A percentile compares a stretch with the other conserved stretches of the same genome.
These are phyloP conservation scores for Camponotus floridanus DNA, from an alignment of 1,140 invertebrate species.

Conservation along the genomic window DNA sequence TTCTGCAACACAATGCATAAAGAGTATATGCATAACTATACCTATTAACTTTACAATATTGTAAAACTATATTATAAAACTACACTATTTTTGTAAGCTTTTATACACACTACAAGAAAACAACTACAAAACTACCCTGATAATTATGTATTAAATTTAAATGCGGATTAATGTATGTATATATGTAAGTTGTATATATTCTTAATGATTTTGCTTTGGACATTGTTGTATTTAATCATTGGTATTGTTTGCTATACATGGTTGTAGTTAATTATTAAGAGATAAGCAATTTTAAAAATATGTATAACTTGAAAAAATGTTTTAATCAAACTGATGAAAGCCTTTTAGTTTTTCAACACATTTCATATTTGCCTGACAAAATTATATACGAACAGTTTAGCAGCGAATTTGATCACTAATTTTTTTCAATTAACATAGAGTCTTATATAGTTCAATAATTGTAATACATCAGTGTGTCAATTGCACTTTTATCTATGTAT, in stretches of 20 bases:
- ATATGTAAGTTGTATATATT: constrained; percentile 20
- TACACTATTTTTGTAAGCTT: constrained; percentile 38
- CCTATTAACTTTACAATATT: constrained; percentile 26
- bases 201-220: constrained; percentile 7
- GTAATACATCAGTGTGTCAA: no score
- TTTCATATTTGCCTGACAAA: neutral
- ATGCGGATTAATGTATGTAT: neutral
- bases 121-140: constrained; percentile 7
- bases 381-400: no score
- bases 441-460: no score
- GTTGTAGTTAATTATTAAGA: neutral
- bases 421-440: no score
- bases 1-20: neutral
- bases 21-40: neutral
- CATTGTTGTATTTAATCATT: constrained; percentile 14
- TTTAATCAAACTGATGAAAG: neutral
- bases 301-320: neutral
- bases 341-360: neutral
- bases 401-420: no score
- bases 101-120: constrained; percentile 1
- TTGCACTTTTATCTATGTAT: no score
- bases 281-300: constrained; percentile 15
- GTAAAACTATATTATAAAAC: constrained; percentile 31
- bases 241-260: neutral
- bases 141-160: constrained; percentile 34